phyloP scores from a whole-genome alignment of 2,888 invertebrate species.

The Acleris sparsana region DNA sequence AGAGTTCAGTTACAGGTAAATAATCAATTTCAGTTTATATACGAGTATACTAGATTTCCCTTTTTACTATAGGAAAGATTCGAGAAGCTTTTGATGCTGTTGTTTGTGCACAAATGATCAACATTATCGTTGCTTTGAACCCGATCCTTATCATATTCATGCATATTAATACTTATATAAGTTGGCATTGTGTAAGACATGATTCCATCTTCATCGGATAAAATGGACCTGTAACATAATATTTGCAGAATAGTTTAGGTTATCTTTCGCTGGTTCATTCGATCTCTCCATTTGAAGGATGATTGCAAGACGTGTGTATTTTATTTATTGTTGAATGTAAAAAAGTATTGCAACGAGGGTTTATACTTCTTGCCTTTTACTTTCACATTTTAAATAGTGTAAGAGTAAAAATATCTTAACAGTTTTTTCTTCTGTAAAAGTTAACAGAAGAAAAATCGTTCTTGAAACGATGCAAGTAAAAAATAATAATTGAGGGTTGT shows the following conservation, averaged over 20 bases:
- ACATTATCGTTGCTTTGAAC: slow-evolving; percentile 5
- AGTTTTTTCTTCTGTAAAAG: too few species aligned
- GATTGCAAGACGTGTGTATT: background rate
- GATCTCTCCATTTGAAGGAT: background rate
- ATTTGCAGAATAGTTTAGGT: slow-evolving; percentile 46
- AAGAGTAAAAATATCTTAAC: too few species aligned
- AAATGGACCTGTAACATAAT: slow-evolving; percentile 68
- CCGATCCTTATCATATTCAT: slow-evolving; percentile 18
- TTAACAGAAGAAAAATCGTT: too few species aligned
- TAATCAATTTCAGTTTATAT: too few species aligned
- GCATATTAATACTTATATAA: slow-evolving; percentile 40
- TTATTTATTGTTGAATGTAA: background rate
- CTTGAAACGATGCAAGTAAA: background rate
- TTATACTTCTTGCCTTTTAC: background rate
- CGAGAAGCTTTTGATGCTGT: background rate
- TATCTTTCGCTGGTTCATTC: background rate
- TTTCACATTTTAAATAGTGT: too few species aligned
- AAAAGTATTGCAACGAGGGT: background rate
- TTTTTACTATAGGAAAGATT: too few species aligned
- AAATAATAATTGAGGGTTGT: slow-evolving; percentile 3
- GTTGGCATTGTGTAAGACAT: slow-evolving; percentile 43
- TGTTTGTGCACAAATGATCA: background rate
- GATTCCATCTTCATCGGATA: slow-evolving; percentile 59
- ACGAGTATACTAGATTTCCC: too few species aligned
- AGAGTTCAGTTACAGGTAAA: too few species aligned